Evolutionary conservation across 2,113 vertebrate species (phyloP).

Genomic region (Anoura caudifer): DNA sequence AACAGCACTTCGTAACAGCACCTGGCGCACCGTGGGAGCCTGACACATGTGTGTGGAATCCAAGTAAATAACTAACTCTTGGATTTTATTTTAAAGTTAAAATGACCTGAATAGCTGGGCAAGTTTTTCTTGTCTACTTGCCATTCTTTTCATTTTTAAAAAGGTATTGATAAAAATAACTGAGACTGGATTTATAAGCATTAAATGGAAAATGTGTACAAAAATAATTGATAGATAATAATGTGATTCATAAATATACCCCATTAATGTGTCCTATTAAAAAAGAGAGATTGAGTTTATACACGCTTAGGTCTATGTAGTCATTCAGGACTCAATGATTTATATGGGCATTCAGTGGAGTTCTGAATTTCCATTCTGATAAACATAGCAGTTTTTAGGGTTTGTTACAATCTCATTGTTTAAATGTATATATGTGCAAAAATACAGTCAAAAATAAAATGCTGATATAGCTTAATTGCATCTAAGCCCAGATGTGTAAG

Average conservation of each 20-base stretch:
- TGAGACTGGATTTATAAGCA: background rate
- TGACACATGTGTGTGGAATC: background rate
- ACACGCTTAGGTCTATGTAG: background rate
- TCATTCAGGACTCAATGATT: background rate
- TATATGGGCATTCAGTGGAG: background rate
- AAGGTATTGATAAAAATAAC: background rate
- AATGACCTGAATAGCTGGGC: background rate
- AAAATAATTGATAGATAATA: background rate
- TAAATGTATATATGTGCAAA: background rate
- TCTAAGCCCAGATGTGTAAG: background rate
- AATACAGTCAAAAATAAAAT: constrained; percentile 4
- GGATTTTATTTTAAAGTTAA: background rate
- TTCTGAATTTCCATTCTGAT: background rate
- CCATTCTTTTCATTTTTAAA: background rate
- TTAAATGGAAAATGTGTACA: background rate
- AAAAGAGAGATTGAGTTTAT: background rate
- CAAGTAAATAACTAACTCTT: background rate
- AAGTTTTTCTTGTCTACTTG: background rate
- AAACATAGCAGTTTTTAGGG: background rate
- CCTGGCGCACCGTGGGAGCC: background rate
- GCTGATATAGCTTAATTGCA: background rate
- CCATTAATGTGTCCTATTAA: background rate
- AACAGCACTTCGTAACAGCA: background rate
- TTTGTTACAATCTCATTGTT: background rate
- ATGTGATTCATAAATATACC: background rate